Evolutionary conservation across 2,888 invertebrate species (phyloP).

Genomic region (Amorpha juglandis): DNA sequence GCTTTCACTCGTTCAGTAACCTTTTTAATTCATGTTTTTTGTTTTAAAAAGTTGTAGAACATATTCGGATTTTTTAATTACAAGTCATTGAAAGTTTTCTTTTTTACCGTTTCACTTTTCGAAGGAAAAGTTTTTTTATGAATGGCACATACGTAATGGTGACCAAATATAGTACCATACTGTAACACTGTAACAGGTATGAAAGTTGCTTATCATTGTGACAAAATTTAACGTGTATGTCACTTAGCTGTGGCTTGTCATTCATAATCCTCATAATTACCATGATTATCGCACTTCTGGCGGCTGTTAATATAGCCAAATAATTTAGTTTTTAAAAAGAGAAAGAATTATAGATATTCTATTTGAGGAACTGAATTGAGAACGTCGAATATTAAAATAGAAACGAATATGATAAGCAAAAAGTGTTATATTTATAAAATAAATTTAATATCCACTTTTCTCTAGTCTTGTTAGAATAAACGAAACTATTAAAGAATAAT

Average conservation of each 20-base stretch:
- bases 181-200: not conserved
- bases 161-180: not conserved
- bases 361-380: no score
- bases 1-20: not conserved
- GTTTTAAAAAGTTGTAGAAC: not conserved
- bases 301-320: no score
- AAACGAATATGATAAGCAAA: not conserved
- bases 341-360: no score
- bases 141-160: not conserved
- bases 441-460: not conserved
- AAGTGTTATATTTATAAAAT: not conserved
- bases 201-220: conserved; percentile 10
- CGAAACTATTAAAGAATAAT: not conserved
- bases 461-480: not conserved
- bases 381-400: no score
- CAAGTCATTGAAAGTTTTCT: no score
- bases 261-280: not conserved
- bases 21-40: not conserved
- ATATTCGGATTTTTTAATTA: no score
- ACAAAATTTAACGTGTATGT: not conserved
- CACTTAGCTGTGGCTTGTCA: conserved; percentile 3
- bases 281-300: not conserved
- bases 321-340: no score
- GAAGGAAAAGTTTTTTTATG: not conserved
- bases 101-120: not conserved